Base-by-base conservation (phyloP, 1,140 invertebrate genomes). In the Rhagoletis zephyria region DNA sequence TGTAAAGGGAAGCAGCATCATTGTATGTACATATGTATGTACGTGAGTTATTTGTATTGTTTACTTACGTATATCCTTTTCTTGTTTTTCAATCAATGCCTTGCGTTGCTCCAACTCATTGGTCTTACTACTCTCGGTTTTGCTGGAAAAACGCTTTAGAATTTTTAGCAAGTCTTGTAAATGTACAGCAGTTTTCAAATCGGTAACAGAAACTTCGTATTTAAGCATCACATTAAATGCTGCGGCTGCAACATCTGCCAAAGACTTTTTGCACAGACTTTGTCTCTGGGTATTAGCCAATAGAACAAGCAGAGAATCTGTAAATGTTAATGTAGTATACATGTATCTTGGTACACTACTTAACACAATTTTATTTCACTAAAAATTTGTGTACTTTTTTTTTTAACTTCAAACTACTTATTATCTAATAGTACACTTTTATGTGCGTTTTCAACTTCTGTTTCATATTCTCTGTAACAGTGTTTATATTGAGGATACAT, bases 101-200 rank as follows among this genome's bases (percentile, higher is more conserved):
- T 88, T 10, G 12, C 63, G 85, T 64, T 65, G 85, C 51, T 61
- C 85, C 12, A 81, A 9, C 1, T 56, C n/a, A 56, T 14, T 81
- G 67, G 61, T 77, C 19, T 42, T 86, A 51, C n/a, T n/a, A 12
- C 77, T 87, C 9, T 70, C 16, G 7, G n/a, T 42, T 67, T 67
- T 64, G 16, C 19, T 87, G 16, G 87, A 85, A 40, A 91, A 85
- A 12, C 88, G 89, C 3, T 89, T 88, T 85, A 93, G 86, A 4
- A 89, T 89, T n/a, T 87, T 48, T 30, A 93, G 14, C 51, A 93
- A 48, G 61, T 91, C 89, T 40, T 91, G 87, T 9, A 93, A 87
- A 77, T 93, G 90, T 14, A 93, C 90, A 6, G 91, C 91, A 6
- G 92, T 89, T 81, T 90, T 89, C 1, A 93, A 59, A 56, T 87